Percentiles rank a stretch among this genome's conserved stretches.
Conservation (phyloP, 1,140 invertebrate genomes). For the Galendromus occidentalis region DNA sequence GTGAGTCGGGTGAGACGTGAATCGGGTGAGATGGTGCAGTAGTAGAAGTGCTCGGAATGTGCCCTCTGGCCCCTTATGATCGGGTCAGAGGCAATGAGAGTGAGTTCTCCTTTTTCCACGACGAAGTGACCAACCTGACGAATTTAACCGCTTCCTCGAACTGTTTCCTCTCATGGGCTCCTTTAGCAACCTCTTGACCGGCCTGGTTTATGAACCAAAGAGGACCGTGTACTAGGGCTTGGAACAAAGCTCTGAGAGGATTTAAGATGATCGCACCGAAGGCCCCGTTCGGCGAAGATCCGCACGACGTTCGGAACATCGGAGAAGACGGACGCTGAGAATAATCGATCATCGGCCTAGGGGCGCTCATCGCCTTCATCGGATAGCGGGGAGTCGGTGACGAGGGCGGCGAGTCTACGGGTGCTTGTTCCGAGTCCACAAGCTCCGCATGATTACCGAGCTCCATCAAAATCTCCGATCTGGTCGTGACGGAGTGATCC, state of each 20-base stretch:
- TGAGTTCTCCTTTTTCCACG: neutral
- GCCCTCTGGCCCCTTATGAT: no score
- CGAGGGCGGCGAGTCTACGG: neutral
- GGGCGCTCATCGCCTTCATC: neutral
- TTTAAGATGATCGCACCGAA: slow-evolving; percentile 5
- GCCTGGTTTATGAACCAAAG: slow-evolving; percentile 10
- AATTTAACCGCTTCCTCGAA: slow-evolving; percentile 7
- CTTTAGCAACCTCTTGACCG: neutral
- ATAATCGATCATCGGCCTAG: neutral
- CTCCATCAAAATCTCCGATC: neutral
- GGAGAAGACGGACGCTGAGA: neutral
- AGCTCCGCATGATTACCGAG: neutral
- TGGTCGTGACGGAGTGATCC: slow-evolving; percentile 2
- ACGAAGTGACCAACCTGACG: neutral
- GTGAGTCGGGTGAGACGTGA: no score
- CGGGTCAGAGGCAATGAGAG: no score
- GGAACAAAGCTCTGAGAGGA: neutral
- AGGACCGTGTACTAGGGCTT: neutral
- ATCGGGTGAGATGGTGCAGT: no score
- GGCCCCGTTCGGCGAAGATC: neutral
- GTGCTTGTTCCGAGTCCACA: neutral
- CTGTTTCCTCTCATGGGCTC: neutral
- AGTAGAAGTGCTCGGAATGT: no score
- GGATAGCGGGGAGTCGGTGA: neutral
- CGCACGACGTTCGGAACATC: neutral